These are phyloP conservation scores for Charanyca ferruginea DNA, from an alignment of 2,888 invertebrate genomes.

Conservation along the genomic window DNA sequence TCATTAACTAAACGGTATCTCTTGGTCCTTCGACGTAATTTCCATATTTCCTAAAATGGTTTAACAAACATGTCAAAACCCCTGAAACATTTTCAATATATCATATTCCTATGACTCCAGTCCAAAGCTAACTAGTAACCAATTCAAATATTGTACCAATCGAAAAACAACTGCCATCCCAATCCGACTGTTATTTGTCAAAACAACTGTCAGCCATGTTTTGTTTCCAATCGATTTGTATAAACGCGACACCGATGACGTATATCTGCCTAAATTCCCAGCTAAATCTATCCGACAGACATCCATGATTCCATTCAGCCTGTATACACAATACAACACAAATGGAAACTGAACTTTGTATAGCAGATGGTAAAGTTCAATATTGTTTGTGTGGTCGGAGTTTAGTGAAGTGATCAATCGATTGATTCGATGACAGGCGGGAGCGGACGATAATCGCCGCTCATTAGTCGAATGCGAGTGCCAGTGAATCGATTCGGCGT, in stretches of 20 bases:
- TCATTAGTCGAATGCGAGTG: constrained; percentile 78
- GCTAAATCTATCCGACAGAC: constrained; percentile 85
- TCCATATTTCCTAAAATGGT: not conserved
- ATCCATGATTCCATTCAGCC: constrained; percentile 70
- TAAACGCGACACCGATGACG: constrained; percentile 77
- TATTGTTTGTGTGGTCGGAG: constrained; percentile 43
- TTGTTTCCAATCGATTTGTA: constrained; percentile 73
- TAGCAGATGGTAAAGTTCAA: constrained; percentile 49
- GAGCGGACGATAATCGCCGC: constrained; percentile 81
- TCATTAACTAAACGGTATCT: not conserved
- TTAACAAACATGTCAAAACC: not conserved
- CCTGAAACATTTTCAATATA: constrained; percentile 6
- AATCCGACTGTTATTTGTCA: constrained; percentile 66
- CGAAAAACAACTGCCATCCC: constrained; percentile 50
- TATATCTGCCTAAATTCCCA: constrained; percentile 80
- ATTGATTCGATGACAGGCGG: constrained; percentile 82
- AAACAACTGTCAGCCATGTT: constrained; percentile 71
- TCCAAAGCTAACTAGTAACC: constrained; percentile 27
- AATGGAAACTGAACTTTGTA: constrained; percentile 47
- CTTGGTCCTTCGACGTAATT: too few species aligned
- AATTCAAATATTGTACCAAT: constrained; percentile 58
- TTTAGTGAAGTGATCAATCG: constrained; percentile 75
- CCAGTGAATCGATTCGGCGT: constrained; percentile 74
- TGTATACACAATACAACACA: constrained; percentile 53
- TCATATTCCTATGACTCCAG: constrained; percentile 20